Percentiles rank a stretch among this genome's conserved stretches.
These are phyloP conservation scores for Lomographa bimaculata DNA, from an alignment of 2,888 invertebrate species.

Conservation along the genomic window DNA sequence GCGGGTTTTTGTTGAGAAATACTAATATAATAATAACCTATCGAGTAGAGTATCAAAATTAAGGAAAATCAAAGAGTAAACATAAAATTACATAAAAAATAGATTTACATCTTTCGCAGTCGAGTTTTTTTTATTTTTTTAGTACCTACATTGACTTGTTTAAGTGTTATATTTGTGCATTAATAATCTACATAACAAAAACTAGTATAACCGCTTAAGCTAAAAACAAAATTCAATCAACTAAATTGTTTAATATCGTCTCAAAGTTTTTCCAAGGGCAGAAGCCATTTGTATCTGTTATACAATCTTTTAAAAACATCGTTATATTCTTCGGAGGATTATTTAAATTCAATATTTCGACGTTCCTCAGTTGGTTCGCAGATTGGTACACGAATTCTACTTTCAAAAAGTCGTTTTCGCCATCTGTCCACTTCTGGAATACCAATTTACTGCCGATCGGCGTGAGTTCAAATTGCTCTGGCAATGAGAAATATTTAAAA, in stretches of 20 bases:
- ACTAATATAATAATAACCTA: no score
- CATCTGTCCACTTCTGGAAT: conserved; percentile 63
- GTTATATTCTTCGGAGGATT: conserved; percentile 49
- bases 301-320: conserved; percentile 48
- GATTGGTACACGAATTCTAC: conserved; percentile 59
- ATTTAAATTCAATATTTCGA: conserved; percentile 35
- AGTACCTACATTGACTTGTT: no score
- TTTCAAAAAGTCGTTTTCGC: conserved; percentile 47
- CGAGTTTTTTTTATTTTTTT: no score
- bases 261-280: conserved; percentile 54
- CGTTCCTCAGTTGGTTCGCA: conserved; percentile 50
- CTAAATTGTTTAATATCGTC: conserved; percentile 27
- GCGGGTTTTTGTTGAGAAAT: no score
- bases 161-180: no score
- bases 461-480: conserved; percentile 54
- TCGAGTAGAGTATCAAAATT: no score
- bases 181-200: no score
- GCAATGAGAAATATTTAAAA: conserved; percentile 48
- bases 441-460: conserved; percentile 69
- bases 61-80: no score
- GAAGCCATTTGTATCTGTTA: conserved; percentile 44
- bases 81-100: no score
- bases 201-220: no score
- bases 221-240: neutral
- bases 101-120: no score